Base-by-base conservation (phyloP, 2,113 vertebrate species). In the Rallus limicola region DNA sequence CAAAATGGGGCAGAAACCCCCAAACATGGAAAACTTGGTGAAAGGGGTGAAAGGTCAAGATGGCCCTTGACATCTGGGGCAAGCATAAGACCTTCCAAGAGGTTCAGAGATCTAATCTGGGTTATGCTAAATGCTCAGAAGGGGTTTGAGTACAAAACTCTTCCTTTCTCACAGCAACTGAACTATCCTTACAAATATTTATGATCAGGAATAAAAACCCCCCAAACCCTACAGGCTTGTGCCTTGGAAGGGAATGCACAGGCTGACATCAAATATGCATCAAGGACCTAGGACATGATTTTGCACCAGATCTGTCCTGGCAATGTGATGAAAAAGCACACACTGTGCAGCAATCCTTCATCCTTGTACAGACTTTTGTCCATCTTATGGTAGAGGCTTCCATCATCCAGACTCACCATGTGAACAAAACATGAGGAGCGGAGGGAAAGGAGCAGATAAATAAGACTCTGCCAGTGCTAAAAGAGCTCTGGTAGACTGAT, bases 181-280 rank as follows among this genome's bases (percentile, higher is more conserved):
- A 90, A 86, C 81, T 46, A 84, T 52, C 13, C 5, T 52, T 52
- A 58, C 1, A 9, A 20, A 38, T 77, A 88, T 69, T 82, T 52
- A 52, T 20, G n/a, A 67, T 11, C 29, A 53, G 16, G 19, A 88
- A 62, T 24, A 31, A 19, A 58, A 50, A 38, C 6, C 24, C 20
- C 23, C 24, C 50, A 52, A 48, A 48, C 20, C 3, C 29, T 23
- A 23, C 0, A 2, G 78, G 31, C 13, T 85, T 0, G 0, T 29
- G 67, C 20, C 76, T 64, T 18, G 55, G 44, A 82, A 29, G 5
- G 88, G 8, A 33, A 38, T 0, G 3, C 29, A 48, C 2, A 6
- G 20, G 55, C 25, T 80, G 70, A 68, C 3, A 1, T 2, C 44
- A 69, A 83, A 77, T 2, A 19, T 6, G 1, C 7, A 24, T 6